A percentile compares a stretch with the other conserved stretches of the same genome.
Evolutionary conservation across 2,888 invertebrate species (phyloP).

Genomic region (Plusia festucae): DNA sequence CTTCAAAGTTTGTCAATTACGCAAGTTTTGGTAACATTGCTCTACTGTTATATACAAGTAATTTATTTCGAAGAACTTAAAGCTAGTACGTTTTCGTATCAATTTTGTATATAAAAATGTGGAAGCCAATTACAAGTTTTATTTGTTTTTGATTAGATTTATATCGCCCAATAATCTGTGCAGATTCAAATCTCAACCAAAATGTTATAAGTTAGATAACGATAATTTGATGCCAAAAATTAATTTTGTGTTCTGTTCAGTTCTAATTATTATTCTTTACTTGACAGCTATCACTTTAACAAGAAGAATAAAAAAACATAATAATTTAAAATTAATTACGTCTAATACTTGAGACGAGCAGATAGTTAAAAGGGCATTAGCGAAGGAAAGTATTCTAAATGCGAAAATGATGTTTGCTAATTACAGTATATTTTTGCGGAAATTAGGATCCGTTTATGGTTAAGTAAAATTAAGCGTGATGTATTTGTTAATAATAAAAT

Average conservation of each 20-base stretch:
- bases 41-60: not conserved
- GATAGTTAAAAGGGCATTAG: slow-evolving; percentile 49
- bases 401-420: slow-evolving; percentile 53
- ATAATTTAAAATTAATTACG: not conserved
- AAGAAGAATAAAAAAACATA: no score
- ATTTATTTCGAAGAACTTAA: not conserved
- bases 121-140: slow-evolving; percentile 1
- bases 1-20: slow-evolving; percentile 4
- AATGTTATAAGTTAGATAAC: no score
- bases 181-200: no score
- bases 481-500: not conserved
- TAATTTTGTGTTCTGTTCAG: no score
- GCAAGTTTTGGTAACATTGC: slow-evolving; percentile 1
- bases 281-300: no score
- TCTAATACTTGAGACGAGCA: slow-evolving; percentile 13
- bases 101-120: slow-evolving; percentile 4
- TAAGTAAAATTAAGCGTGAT: not conserved
- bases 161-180: not conserved
- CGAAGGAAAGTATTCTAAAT: slow-evolving; percentile 41
- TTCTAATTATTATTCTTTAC: no score
- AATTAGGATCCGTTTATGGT: slow-evolving; percentile 14
- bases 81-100: slow-evolving; percentile 1
- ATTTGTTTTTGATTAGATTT: not conserved
- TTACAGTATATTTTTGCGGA: slow-evolving; percentile 27
- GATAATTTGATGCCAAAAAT: no score